Evolutionary conservation across 2,797 vertebrate species (phyloP), one percentile per base, ranked within the genome.

Genomic region (Columba guinea): DNA sequence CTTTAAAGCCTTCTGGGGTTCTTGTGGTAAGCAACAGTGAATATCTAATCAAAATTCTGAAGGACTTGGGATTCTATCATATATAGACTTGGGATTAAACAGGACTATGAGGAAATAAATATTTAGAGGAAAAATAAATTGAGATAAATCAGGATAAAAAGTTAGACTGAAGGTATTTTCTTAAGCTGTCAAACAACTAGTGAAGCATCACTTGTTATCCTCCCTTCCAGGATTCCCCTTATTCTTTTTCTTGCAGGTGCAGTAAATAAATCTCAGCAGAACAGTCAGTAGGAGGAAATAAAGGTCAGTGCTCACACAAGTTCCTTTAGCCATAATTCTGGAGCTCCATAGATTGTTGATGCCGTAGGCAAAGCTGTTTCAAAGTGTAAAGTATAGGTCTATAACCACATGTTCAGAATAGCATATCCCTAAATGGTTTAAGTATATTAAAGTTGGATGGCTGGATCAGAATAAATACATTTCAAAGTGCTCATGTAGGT

Each of bases 231-330:
- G 34, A 79, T 35, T 49, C 32, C 14, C 5, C 7, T 60, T 35
- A 51, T 19, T 51, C 52, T 79, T 81, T 84, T 81, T 27, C 44
- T 79, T 86, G 44, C 14, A 77, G 65, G 27, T 79, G 37, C 82
- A 89, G 56, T 59, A 82, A 95, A 91, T 13, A 92, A 67, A 83
- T 70, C 44, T 89, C 48, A 88, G 44, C 53, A 93, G 39, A 96
- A 65, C 49, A 75, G 53, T 84, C 51, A 74, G 67, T 32, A 37
- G 21, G 34, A 93, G 28, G n/a, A 86, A 81, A 79, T 41, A 87
- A 92, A 92, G 77, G 56, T 84, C 84, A 93, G 32, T 41, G 32
- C 20, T 84, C 84, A 34, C 67, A 79, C 39, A 93, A 60, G 35
- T 93, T 94, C 37, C 53, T 92, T 94, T 67, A 85, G 85, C 67